Evolutionary conservation across 2,797 vertebrate species (phyloP).

Genomic region (Thamnophis elegans): DNA sequence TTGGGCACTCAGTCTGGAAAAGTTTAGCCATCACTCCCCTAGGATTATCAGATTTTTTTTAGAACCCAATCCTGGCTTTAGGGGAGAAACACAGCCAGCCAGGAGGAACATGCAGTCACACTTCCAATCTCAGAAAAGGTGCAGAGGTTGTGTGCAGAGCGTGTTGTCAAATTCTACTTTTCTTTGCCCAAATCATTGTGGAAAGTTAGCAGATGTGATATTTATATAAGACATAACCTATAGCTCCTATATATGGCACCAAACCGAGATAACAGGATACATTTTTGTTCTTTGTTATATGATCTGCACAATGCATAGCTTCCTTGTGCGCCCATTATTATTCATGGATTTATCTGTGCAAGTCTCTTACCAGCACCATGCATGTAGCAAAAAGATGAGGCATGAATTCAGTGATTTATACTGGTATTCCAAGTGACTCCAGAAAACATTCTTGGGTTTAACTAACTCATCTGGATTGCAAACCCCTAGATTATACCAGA

Average conservation of each 20-base stretch:
- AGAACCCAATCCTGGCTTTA: background rate
- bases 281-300: background rate
- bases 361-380: background rate
- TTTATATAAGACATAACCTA: background rate
- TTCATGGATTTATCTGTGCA: background rate
- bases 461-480: background rate
- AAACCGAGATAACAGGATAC: background rate
- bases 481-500: background rate
- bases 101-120: accelerated
- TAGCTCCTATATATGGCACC: background rate
- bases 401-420: background rate
- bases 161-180: background rate
- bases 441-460: background rate
- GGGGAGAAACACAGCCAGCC: background rate
- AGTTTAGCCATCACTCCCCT: too few species aligned
- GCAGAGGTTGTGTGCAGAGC: background rate
- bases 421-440: background rate
- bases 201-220: background rate
- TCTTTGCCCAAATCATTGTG: background rate
- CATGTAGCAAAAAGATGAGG: background rate
- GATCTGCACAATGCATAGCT: background rate
- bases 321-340: background rate
- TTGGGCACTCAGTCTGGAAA: too few species aligned
- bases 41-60: background rate
- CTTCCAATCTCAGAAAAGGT: background rate